Percentiles rank a stretch among this genome's conserved stretches.
Conservation (phyloP, 2,797 vertebrate genomes). For the Pangasius djambal region DNA sequence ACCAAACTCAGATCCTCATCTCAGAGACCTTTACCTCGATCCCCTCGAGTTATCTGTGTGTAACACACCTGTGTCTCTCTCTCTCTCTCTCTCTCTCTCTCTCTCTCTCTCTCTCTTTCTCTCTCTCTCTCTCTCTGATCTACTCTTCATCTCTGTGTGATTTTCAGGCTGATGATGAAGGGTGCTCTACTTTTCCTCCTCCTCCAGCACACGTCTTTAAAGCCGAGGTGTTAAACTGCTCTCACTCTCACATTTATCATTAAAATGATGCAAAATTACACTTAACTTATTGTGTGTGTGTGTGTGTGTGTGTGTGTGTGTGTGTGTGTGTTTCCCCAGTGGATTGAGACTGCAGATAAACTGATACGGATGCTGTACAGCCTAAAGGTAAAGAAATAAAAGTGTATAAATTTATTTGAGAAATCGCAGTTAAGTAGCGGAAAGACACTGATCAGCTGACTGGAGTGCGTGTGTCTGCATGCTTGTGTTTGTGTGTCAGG, state of each 20-base stretch:
- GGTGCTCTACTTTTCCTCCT: background rate
- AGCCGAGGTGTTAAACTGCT: conserved; percentile 36
- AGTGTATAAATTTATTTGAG: background rate
- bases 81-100: background rate
- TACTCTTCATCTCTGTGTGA: background rate
- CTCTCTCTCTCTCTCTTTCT: background rate
- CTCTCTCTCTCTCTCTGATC: background rate
- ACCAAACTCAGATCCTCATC: conserved; percentile 61
- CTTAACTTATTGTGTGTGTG: background rate
- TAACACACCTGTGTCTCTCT: conserved; percentile 1
- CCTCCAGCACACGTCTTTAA: conserved; percentile 4
- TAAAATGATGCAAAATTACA: background rate
- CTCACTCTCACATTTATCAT: background rate
- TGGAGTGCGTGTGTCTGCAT: background rate
- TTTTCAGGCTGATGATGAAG: conserved; percentile 53
- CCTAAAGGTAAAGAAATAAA: conserved; percentile 80
- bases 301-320: conserved; percentile 15
- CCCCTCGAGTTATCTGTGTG: conserved; percentile 72
- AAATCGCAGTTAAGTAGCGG: no score
- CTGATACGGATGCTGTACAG: conserved; percentile 83
- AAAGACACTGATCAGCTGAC: background rate
- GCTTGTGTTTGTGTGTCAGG: conserved; percentile 68
- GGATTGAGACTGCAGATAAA: conserved; percentile 74
- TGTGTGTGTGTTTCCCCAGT: conserved; percentile 66
- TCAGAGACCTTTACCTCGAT: conserved; percentile 61